Conservation (phyloP, 2,797 vertebrate genomes). For the Sebastes matsubarae region DNA sequence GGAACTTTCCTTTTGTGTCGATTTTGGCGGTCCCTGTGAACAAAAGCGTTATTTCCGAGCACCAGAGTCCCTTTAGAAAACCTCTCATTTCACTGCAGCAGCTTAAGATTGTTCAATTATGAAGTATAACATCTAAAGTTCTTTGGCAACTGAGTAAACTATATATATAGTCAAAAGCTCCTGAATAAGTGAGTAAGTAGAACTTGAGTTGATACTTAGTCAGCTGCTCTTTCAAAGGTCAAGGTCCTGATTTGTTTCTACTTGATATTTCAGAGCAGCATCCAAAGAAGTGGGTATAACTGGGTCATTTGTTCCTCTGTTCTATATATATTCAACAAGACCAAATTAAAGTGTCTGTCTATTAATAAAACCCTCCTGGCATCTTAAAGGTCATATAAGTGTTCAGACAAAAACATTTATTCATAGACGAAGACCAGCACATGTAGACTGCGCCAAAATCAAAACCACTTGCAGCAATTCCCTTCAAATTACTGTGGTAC, state of each 20-base stretch:
- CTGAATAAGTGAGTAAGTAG: background rate
- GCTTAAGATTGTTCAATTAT: background rate
- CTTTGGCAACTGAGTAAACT: background rate
- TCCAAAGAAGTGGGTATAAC: background rate
- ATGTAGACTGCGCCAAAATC: background rate
- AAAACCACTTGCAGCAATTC: background rate
- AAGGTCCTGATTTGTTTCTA: background rate
- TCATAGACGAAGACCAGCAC: background rate
- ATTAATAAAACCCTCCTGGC: background rate
- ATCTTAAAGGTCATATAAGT: background rate
- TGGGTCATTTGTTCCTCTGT: background rate
- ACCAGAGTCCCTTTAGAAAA: too few species aligned
- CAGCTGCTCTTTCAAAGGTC: background rate
- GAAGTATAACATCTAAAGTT: background rate
- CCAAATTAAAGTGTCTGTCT: background rate
- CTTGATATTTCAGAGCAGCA: background rate
- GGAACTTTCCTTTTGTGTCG: too few species aligned
- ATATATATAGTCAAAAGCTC: background rate
- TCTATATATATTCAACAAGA: background rate
- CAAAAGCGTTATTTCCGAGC: too few species aligned
- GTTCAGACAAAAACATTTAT: background rate
- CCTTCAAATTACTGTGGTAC: background rate
- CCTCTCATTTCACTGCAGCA: too few species aligned
- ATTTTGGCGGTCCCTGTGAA: too few species aligned
- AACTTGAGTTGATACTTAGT: background rate